phyloP scores from a whole-genome alignment of 2,888 invertebrate species.

The Tipula unca region DNA sequence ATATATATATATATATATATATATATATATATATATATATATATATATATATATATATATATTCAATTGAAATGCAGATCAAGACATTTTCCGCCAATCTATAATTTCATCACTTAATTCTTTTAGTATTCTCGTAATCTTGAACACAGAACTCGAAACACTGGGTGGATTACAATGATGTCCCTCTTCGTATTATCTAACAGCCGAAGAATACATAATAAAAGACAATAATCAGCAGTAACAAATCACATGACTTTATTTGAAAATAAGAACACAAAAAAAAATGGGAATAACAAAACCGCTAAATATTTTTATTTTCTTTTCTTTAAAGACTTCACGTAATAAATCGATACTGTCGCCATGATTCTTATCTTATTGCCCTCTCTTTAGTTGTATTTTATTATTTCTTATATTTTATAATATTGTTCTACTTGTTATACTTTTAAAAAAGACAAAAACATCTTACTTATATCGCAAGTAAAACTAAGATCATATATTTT shows the following conservation, averaged over 20 bases:
- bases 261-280: slow-evolving; percentile 15
- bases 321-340: slow-evolving; percentile 17
- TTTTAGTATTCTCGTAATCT: not conserved
- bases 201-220: not conserved
- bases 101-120: not conserved
- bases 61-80: slow-evolving; percentile 3
- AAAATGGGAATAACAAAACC: not conserved
- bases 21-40: no score
- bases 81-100: not conserved
- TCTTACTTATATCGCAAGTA: not conserved
- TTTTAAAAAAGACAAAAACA: not conserved
- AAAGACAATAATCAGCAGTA: not conserved
- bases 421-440: not conserved
- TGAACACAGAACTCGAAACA: not conserved
- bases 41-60: not conserved
- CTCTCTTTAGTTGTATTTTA: not conserved
- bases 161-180: not conserved
- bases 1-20: no score
- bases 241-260: slow-evolving; percentile 16
- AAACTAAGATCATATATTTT: not conserved
- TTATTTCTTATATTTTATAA: not conserved
- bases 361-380: slow-evolving; percentile 20
- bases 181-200: not conserved
- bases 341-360: slow-evolving; percentile 20
- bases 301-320: not conserved